These are phyloP conservation scores for Peromyscus polionotus DNA, from an alignment of 2,113 vertebrate genomes.

Conservation along the genomic window DNA sequence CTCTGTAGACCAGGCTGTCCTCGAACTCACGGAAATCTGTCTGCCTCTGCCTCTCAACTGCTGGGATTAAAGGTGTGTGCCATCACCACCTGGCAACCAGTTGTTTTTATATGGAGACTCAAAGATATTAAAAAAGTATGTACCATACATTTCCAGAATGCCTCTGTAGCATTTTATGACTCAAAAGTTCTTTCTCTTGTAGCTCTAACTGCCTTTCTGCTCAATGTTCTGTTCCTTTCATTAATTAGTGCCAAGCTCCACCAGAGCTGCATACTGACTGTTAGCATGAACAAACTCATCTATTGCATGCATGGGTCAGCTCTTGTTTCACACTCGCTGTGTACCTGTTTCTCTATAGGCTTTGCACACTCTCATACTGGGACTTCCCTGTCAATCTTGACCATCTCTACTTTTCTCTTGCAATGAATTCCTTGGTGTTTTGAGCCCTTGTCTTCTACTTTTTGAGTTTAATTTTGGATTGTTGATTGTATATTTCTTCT, in stretches of 20 bases:
- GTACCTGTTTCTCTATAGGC: neutral
- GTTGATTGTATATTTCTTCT: neutral
- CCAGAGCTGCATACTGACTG: neutral
- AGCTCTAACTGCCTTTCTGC: neutral
- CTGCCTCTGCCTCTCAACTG: neutral
- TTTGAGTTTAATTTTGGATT: neutral
- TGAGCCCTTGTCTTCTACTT: neutral
- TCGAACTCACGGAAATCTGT: neutral
- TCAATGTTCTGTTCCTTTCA: neutral
- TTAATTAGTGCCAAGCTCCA: neutral
- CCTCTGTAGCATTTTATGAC: neutral
- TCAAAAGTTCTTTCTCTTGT: neutral
- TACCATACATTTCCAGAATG: neutral
- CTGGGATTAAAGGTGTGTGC: neutral
- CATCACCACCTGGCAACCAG: neutral
- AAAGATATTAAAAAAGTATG: neutral
- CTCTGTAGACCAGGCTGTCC: neutral
- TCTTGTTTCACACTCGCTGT: neutral
- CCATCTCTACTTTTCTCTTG: neutral
- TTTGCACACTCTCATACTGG: neutral
- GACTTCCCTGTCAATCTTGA: neutral
- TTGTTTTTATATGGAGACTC: neutral
- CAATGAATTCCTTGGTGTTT: neutral
- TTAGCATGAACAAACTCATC: neutral
- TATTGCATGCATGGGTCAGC: neutral